Base-by-base conservation (phyloP, 2,113 vertebrate genomes). In the Nematolebias whitei region DNA sequence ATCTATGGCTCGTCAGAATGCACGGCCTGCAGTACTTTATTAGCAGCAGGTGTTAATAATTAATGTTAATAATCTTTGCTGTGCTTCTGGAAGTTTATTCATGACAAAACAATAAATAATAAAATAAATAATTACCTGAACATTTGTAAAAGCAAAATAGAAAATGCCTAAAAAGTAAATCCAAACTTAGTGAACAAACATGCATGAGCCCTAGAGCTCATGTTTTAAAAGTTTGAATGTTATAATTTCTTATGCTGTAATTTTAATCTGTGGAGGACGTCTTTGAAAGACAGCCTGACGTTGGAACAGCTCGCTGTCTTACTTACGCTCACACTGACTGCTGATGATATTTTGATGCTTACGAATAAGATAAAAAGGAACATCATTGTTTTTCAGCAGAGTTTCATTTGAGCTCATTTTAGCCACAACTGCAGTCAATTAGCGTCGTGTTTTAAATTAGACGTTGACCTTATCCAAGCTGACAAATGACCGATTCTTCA, bases 401-500 rank as follows among this genome's bases (percentile, higher is more conserved):
- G 71, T 81, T 73, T 67, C 32, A 72, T 76, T 43, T 39, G 35
- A 72, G 41, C 39, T 59, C 14, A 51, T 13, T 48, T 69, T 71
- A 71, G 64, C 66, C 45, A 18, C 26, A 54, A 26, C 63, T 75
- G 68, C 79, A 78, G 80, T 85, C 72, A 87, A 87, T 90, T 90
- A 89, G 58, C 1, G 40, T 29, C 74, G 54, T 38, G 57, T 72
- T 76, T 58, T 49, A 60, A 83, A 78, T 83, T 85, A 82, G 79
- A 79, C 52, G 32, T 68, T 90, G 90, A 89, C 88, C 90, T 90
- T 89, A 82, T 89, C 85, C 77, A 24, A 73, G 73, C 82, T 90
- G 89, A 92, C 85, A 90, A 89, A 92, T 79, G 79, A 76, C 63
- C 82, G 78, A 82, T 89, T 84, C 67, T 80, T 87, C 74, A 76